phyloP scores from a whole-genome alignment of 2,797 vertebrate genomes.

The Linurgus olivaceus region DNA sequence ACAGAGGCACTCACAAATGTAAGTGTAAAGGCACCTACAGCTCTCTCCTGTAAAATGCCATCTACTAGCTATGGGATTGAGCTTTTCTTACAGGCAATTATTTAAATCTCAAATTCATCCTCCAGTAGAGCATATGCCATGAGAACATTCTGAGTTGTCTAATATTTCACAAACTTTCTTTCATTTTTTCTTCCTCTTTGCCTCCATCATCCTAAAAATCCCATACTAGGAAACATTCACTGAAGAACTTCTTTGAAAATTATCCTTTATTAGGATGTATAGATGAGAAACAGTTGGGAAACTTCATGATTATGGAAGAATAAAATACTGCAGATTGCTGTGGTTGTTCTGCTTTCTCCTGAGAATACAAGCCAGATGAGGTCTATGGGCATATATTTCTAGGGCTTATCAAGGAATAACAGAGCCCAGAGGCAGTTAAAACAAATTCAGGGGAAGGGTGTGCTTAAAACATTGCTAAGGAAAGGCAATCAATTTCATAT shows the following conservation, averaged over 20 bases:
- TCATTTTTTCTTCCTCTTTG: not conserved
- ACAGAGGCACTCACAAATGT: not conserved
- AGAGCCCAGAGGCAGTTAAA: not conserved
- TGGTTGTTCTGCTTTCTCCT: not conserved
- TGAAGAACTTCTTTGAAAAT: not conserved
- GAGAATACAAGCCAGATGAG: not conserved
- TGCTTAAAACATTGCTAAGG: not conserved
- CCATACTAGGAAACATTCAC: not conserved
- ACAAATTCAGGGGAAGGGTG: not conserved
- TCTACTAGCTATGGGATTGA: not conserved
- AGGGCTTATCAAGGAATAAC: not conserved
- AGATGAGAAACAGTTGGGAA: not conserved
- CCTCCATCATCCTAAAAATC: not conserved
- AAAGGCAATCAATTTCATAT: not conserved
- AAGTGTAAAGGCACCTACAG: not conserved
- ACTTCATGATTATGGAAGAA: not conserved
- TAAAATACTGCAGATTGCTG: not conserved
- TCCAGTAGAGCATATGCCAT: not conserved
- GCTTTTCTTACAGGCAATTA: not conserved
- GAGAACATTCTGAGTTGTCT: not conserved
- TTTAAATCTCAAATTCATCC: not conserved
- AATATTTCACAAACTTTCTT: not conserved
- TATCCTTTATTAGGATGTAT: not conserved
- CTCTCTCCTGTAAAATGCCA: not conserved
- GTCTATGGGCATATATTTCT: not conserved